Conservation (phyloP, 37 sponge, comb jelly and placozoan genomes). For the Hexactinellida sp. region DNA sequence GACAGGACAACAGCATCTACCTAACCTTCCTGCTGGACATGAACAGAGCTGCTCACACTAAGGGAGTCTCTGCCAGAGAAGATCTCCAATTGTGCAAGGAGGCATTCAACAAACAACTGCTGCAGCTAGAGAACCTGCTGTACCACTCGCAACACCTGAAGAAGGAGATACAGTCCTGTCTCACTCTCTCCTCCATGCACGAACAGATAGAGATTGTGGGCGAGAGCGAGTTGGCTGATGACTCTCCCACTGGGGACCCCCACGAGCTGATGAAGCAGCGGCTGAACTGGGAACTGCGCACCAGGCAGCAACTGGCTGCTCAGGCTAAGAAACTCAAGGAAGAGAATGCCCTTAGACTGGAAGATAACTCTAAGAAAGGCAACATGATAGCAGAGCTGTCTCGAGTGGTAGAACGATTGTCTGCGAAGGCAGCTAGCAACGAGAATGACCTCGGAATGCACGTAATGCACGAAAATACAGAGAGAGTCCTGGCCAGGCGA, state of each 20-base stretch:
- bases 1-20: not conserved
- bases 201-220: not conserved
- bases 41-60: not conserved
- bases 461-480: not conserved
- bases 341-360: not conserved
- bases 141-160: slow-evolving; percentile 19
- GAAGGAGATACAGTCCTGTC: not conserved
- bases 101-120: not conserved
- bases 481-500: not conserved
- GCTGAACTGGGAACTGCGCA: not conserved
- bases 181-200: not conserved
- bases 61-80: not conserved
- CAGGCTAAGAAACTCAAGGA: not conserved
- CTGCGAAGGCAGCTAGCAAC: not conserved
- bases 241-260: not conserved
- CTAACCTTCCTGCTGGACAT: not conserved
- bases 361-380: not conserved
- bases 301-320: not conserved
- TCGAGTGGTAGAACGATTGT: not conserved
- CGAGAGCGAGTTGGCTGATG: not conserved
- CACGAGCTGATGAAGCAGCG: slow-evolving; percentile 15
- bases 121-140: not conserved
- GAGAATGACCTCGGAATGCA: not conserved
- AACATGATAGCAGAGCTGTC: not conserved
- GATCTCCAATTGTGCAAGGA: not conserved